Evolutionary conservation across 2,113 vertebrate genomes (phyloP).

Genomic region (Xyrauchen texanus): DNA sequence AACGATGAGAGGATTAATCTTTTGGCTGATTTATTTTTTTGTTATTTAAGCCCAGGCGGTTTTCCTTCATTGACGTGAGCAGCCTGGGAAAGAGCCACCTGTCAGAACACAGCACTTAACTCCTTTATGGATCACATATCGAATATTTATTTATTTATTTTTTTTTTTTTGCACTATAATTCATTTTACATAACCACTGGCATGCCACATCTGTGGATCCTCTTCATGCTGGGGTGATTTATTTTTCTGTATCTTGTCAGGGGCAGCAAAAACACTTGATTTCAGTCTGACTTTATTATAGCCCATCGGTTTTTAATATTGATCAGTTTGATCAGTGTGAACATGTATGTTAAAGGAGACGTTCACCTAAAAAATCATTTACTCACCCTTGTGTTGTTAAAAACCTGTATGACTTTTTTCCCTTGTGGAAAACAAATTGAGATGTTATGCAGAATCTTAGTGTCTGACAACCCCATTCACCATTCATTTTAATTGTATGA

Average conservation of each 20-base stretch:
- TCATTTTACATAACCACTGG: constrained; percentile 42
- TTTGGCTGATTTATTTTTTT: constrained; percentile 15
- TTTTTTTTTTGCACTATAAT: constrained; percentile 11
- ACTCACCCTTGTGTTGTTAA: no score
- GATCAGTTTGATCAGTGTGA: background rate
- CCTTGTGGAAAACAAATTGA: no score
- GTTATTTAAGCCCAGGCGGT: constrained; percentile 16
- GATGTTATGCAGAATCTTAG: no score
- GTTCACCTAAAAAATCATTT: no score
- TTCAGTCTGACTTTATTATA: background rate
- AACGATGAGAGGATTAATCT: constrained; percentile 27
- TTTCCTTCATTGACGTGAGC: constrained; percentile 37
- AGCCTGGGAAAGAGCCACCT: constrained; percentile 40
- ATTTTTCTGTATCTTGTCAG: background rate
- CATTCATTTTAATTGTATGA: no score
- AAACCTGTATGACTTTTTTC: no score
- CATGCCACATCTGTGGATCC: background rate
- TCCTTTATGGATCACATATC: constrained; percentile 38
- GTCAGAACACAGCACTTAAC: constrained; percentile 49
- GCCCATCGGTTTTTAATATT: background rate
- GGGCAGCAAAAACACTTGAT: background rate
- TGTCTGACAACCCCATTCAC: no score
- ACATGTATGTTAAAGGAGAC: background rate
- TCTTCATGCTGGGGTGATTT: background rate
- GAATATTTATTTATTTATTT: constrained; percentile 21